These are phyloP conservation scores for Macrostomum lignano DNA, from an alignment of 1,140 invertebrate genomes.

Conservation along the genomic window DNA sequence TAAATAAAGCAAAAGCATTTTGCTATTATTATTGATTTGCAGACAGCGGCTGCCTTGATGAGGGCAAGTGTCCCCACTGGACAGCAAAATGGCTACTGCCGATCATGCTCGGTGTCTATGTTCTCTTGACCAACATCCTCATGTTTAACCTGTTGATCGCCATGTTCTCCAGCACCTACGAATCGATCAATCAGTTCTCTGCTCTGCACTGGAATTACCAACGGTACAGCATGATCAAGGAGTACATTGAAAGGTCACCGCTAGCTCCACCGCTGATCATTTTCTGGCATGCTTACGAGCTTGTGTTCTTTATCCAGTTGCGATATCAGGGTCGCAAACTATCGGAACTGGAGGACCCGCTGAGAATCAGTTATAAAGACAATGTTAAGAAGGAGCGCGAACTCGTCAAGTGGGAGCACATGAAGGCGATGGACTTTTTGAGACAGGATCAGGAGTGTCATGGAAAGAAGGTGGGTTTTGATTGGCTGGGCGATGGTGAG, in stretches of 20 bases:
- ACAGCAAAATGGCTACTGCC: conserved; percentile 10
- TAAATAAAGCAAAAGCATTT: too few relatives aligned
- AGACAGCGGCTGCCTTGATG: conserved; percentile 1
- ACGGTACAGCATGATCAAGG: conserved; percentile 20
- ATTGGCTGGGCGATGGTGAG: background rate
- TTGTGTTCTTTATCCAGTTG: background rate
- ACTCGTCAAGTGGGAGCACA: conserved; percentile 17
- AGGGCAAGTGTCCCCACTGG: conserved; percentile 8
- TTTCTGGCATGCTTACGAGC: conserved; percentile 13
- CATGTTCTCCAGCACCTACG: conserved; percentile 12
- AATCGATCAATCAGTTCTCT: conserved; percentile 6
- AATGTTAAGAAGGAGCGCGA: conserved; percentile 6
- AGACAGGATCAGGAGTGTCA: conserved; percentile 7
- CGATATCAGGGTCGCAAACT: background rate
- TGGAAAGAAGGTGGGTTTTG: background rate
- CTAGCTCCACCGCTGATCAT: conserved; percentile 27
- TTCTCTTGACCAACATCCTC: conserved; percentile 22
- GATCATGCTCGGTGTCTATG: conserved; percentile 17
- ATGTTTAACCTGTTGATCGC: conserved; percentile 25
- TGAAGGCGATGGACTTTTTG: conserved; percentile 18
- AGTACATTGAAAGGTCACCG: conserved; percentile 24
- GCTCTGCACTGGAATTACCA: conserved; percentile 15
- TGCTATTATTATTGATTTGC: too few relatives aligned
- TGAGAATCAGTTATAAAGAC: conserved; percentile 4
- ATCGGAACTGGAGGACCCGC: too few relatives aligned